Base-by-base conservation (phyloP, 2,113 vertebrate species). In the Naja naja region DNA sequence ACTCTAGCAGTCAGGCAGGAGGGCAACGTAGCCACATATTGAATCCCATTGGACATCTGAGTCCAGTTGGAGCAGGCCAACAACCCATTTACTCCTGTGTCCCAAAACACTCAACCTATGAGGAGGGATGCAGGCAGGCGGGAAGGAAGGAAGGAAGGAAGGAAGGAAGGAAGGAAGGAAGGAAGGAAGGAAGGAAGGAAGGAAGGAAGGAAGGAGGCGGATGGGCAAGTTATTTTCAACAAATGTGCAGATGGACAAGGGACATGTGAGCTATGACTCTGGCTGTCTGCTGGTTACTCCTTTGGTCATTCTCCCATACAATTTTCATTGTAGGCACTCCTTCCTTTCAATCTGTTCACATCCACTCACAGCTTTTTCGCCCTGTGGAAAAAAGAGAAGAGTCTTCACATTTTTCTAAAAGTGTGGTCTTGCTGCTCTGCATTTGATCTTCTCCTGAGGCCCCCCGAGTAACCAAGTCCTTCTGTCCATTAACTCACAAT, bases 401-500 rank as follows among this genome's bases (percentile, higher is more conserved):
- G 91, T 60, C 10, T 0, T 1, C 90, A 39, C 30, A 1, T 95
- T 94, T 96, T 95, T n/a, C 95, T 94, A 92, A 87, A 86, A 92
- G 95, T 96, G 52, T 94, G 93, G 91, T 87, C 93, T 95, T 9
- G 5, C 94, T 87, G 39, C 45, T 96, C 93, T 23, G 56, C 52
- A 95, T 94, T 95, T 93, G 95, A 97, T 94, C 93, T 95, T 94
- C 94, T 97, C 97, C 54, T 96, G 96, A 95, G 96, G 95, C 93
- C 94, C 94, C 96, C 93, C 92, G 96, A 0, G 95, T 96, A 97
- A 97, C 97, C 97, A 96, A 93, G 96, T 92, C 95, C 96, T 97
- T 95, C 91, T 92, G 92, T 97, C 96, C 8, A 0, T 96, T 96
- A 95, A 95, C 96, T 97, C 96, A 97, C 95, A 97, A 96, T 97